Conservation (phyloP, 2,113 vertebrate species). For the Bos indicus region DNA sequence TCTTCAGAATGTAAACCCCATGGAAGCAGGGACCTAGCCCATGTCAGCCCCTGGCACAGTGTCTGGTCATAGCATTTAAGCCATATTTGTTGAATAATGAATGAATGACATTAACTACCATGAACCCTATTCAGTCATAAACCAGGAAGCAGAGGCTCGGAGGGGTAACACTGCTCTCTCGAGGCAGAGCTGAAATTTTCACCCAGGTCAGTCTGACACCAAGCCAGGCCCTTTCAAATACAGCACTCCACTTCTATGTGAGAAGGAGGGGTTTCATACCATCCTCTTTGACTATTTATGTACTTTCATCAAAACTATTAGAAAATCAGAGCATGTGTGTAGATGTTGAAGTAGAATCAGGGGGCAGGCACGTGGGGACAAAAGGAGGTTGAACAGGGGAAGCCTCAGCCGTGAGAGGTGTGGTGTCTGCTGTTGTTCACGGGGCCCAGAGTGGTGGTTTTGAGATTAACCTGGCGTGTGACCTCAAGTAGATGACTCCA, state of each 20-base stretch:
- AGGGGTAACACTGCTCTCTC: background rate
- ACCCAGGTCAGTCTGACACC: background rate
- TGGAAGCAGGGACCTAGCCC: background rate
- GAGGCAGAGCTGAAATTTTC: background rate
- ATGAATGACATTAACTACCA: no score
- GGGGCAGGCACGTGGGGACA: rapidly evolving
- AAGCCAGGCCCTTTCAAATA: background rate
- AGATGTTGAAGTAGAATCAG: background rate
- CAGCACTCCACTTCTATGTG: background rate
- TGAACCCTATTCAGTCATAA: background rate
- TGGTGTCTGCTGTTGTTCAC: background rate
- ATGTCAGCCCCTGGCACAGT: background rate
- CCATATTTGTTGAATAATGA: background rate
- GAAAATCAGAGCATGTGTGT: background rate
- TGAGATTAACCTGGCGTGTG: background rate
- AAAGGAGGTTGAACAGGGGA: background rate
- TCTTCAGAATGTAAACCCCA: background rate
- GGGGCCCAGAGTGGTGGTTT: background rate
- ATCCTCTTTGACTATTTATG: background rate
- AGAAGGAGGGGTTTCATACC: background rate
- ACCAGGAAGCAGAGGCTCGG: background rate
- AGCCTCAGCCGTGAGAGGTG: background rate
- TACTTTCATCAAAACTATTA: background rate
- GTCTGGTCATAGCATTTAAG: background rate
- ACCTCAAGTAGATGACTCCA: background rate